These are phyloP conservation scores for Cricetomys ansorgei DNA, from an alignment of 2,113 vertebrate genomes.

Conservation along the genomic window DNA sequence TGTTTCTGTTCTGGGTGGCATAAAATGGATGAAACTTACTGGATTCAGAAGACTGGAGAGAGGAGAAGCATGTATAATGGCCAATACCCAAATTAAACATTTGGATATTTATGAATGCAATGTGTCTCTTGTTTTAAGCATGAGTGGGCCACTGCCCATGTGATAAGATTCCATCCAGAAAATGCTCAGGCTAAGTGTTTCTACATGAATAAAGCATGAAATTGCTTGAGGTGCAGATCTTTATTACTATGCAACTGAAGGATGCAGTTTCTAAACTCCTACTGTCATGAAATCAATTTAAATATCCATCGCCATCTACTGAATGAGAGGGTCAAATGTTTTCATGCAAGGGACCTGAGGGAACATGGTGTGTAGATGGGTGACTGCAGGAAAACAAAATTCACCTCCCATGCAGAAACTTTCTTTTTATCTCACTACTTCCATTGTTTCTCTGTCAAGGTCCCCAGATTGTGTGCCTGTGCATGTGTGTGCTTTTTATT, in stretches of 20 bases:
- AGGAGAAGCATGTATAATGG: background rate
- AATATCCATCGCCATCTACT: background rate
- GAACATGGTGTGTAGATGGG: too few relatives aligned
- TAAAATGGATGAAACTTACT: conserved; percentile 28
- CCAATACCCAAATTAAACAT: background rate
- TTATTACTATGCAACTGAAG: background rate
- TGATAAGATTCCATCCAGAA: background rate
- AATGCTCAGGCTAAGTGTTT: background rate
- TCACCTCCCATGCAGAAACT: background rate
- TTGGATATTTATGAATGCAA: background rate
- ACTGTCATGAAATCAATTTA: background rate
- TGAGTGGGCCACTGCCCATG: too few relatives aligned
- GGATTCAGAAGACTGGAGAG: background rate
- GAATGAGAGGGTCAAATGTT: background rate
- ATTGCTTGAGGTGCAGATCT: background rate
- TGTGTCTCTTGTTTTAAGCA: background rate
- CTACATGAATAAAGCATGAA: background rate
- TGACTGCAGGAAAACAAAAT: background rate
- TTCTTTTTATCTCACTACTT: background rate
- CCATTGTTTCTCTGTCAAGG: background rate
- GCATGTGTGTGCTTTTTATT: too few relatives aligned
- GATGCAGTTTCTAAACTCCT: background rate
- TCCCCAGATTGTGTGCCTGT: background rate
- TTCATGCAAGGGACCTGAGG: background rate
- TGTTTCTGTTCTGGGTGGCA: conserved; percentile 45